Base-by-base conservation (phyloP, 2,888 invertebrate genomes). In the Chymomyza procnemis region DNA sequence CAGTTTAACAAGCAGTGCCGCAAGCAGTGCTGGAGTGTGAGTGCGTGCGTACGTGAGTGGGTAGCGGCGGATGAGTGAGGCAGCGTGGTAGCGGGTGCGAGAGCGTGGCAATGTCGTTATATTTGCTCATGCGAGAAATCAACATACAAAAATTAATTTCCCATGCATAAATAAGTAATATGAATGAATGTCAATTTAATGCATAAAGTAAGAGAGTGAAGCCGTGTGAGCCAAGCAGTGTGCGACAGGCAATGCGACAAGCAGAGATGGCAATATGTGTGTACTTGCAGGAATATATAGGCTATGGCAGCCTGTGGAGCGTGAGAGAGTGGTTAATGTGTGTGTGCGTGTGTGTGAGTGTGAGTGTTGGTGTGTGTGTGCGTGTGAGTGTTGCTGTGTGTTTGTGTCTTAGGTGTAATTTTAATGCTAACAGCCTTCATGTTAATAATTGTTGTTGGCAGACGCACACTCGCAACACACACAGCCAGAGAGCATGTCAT, bases 91-190 rank as follows among this genome's bases (percentile, higher is more conserved):
- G 64, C 22, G 60, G 46, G 50, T 16, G 19, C 8, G 16, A 14
- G 50, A 14, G 50, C 16, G 50, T 50, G 50, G 9, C 50, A 50
- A 21, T 18, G 54, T 62, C 64, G 67, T 67, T 73, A 66, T 62
- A 78, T 71, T 71, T 80, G 78, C 66, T 82, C 81, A 81, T 85
- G 85, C 85, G 82, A 75, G 73, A 85, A 81, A 81, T 85, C 81
- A 81, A 81, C 85, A 81, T 82, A 82, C 80, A 80, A 82, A 82
- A 81, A 85, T 85, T 85, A 81, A 81, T 81, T 81, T 85, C 80
- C 85, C 81, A 81, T 81, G 85, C 85, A 81, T 81, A 85, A 82
- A 82, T 85, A 81, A 81, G 82, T 81, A 82, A 81, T 81, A 78
- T 80, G 80, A 82, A 82, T 81, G 81, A 82, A 82, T 81, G 81